phyloP scores from a whole-genome alignment of 2,113 vertebrate genomes.

The Sebastes fasciatus region DNA sequence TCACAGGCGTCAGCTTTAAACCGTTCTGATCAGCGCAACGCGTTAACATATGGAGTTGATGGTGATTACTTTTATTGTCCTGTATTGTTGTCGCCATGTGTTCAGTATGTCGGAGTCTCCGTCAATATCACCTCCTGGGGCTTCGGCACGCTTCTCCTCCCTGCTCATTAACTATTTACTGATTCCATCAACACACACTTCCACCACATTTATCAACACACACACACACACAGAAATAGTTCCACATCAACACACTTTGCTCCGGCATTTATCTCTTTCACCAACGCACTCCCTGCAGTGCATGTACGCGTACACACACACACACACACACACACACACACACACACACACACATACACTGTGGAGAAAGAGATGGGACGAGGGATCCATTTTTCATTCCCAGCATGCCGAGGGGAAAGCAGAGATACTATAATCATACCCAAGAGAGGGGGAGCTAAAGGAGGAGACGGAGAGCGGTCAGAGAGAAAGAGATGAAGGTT shows the following conservation, averaged over 20 bases:
- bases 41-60: constrained; percentile 2
- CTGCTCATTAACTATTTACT: constrained; percentile 66
- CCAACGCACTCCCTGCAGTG: constrained; percentile 1
- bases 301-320: constrained; percentile 27
- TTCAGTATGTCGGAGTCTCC: not conserved
- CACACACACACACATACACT: constrained; percentile 33
- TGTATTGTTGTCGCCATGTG: constrained; percentile 6
- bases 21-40: not conserved
- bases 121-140: constrained; percentile 19
- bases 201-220: constrained; percentile 35
- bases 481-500: constrained; percentile 4
- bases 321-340: constrained; percentile 38
- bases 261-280: constrained; percentile 41
- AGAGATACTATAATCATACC: constrained; percentile 44
- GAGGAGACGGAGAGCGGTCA: constrained; percentile 21
- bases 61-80: not conserved
- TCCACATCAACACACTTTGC: constrained; percentile 27
- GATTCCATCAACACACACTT: constrained; percentile 35
- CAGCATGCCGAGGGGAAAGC: constrained; percentile 27
- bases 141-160: constrained; percentile 13
- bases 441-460: constrained; percentile 7
- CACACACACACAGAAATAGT: constrained; percentile 16
- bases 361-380: constrained; percentile 10
- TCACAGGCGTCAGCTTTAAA: not conserved
- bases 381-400: constrained; percentile 60